Percentiles rank a stretch among this genome's conserved stretches.
Conservation (phyloP, 2,797 vertebrate genomes). For the Todus mexicanus region DNA sequence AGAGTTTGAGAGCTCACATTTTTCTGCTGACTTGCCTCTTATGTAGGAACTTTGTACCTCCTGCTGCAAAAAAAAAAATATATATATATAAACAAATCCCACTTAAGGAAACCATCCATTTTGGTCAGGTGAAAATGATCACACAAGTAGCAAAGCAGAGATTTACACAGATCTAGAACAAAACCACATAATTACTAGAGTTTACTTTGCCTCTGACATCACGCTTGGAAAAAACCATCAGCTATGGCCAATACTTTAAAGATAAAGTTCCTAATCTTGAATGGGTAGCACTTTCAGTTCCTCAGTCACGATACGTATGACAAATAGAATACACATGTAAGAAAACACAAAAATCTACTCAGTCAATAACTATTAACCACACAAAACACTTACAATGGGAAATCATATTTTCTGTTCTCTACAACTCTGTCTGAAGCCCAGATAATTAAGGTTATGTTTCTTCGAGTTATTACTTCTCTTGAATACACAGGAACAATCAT, state of each 20-base stretch:
- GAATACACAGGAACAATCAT: constrained; percentile 11
- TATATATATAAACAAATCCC: background rate
- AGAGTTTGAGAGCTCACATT: background rate
- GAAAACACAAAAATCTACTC: constrained; percentile 37
- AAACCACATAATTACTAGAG: background rate
- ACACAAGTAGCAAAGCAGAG: background rate
- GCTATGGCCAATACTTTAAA: background rate
- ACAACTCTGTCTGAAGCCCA: constrained; percentile 29
- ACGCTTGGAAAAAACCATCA: constrained; percentile 7
- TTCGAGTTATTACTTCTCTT: background rate
- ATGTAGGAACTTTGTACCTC: background rate
- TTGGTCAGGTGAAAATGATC: constrained; percentile 16
- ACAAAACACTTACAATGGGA: constrained; percentile 40
- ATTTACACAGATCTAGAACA: constrained; percentile 22
- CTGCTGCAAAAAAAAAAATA: background rate
- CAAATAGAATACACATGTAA: constrained; percentile 60
- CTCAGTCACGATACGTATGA: constrained; percentile 39
- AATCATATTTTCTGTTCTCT: constrained; percentile 51
- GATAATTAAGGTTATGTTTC: constrained; percentile 16
- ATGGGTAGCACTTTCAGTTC: constrained; percentile 54
- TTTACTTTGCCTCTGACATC: constrained; percentile 18
- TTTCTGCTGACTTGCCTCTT: background rate
- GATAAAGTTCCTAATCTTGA: constrained; percentile 36
- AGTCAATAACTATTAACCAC: constrained; percentile 64
- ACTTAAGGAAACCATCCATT: background rate